These are phyloP conservation scores for Mimachlamys varia DNA, from an alignment of 2,888 invertebrate genomes.

Conservation along the genomic window DNA sequence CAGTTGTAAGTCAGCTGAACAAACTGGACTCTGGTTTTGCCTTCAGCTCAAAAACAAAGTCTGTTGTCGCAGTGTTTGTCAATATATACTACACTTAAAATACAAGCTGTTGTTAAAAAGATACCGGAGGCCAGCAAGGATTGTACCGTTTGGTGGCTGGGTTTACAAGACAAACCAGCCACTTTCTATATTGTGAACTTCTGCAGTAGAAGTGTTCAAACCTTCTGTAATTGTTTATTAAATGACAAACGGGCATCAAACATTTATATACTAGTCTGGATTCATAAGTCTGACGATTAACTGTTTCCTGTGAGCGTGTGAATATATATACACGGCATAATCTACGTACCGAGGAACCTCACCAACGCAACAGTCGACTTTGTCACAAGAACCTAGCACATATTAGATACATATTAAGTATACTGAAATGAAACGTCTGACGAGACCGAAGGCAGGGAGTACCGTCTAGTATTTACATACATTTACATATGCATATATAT, in stretches of 20 bases:
- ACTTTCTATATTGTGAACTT: too few relatives aligned
- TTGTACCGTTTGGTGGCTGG: not conserved
- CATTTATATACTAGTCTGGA: not conserved
- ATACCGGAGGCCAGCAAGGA: not conserved
- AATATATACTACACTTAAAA: not conserved
- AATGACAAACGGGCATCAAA: too few relatives aligned
- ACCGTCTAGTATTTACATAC: not conserved
- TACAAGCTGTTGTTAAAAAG: not conserved
- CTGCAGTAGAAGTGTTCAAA: too few relatives aligned
- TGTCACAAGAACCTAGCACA: not conserved
- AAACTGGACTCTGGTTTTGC: not conserved
- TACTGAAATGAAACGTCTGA: not conserved
- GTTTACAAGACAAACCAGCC: not conserved
- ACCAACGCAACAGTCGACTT: not conserved
- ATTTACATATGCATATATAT: constrained; percentile 25
- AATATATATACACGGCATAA: not conserved
- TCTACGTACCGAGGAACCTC: not conserved
- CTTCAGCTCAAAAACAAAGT: not conserved
- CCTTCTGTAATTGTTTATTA: too few relatives aligned
- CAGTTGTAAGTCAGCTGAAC: not conserved
- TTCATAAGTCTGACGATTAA: not conserved
- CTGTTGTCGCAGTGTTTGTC: not conserved
- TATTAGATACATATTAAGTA: not conserved
- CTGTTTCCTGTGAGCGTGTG: not conserved
- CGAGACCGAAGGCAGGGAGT: not conserved